Conservation (phyloP, 2,888 invertebrate species). For the Dugesia japonica region DNA sequence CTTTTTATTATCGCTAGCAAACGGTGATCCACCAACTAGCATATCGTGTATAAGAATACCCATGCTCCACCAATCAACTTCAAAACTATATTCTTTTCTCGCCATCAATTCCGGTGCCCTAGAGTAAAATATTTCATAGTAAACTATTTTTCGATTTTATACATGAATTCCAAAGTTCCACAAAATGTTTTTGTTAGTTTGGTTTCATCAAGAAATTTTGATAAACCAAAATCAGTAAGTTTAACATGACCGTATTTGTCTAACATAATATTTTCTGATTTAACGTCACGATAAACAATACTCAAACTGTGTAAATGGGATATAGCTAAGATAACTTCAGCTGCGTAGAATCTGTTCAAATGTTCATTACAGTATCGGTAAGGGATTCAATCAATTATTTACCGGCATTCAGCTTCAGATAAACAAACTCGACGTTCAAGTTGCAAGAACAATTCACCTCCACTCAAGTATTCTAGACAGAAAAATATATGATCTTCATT, state of each 20-base stretch:
- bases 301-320: slow-evolving; percentile 76
- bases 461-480: slow-evolving; percentile 93
- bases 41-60: slow-evolving; percentile 96
- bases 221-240: slow-evolving; percentile 92
- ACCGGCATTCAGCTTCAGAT: slow-evolving; percentile 91
- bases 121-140: background rate
- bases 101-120: slow-evolving; percentile 97
- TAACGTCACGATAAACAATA: slow-evolving; percentile 89
- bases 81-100: slow-evolving; percentile 87
- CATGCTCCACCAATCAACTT: slow-evolving; percentile 98
- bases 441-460: slow-evolving; percentile 97
- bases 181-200: slow-evolving; percentile 88
- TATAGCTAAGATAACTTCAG: slow-evolving; percentile 86
- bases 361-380: background rate
- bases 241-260: slow-evolving; percentile 85
- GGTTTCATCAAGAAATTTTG: slow-evolving; percentile 66
- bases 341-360: slow-evolving; percentile 70
- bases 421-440: slow-evolving; percentile 95
- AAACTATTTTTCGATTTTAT: slow-evolving; percentile 36
- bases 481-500: slow-evolving; percentile 95
- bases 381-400: slow-evolving; percentile 38
- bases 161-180: slow-evolving; percentile 95
- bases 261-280: slow-evolving; percentile 90
- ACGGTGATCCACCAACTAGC: slow-evolving; percentile 91
- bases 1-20: slow-evolving; percentile 86